Conservation (phyloP, 2,888 invertebrate species). For the Sarcophaga caerulescens region DNA sequence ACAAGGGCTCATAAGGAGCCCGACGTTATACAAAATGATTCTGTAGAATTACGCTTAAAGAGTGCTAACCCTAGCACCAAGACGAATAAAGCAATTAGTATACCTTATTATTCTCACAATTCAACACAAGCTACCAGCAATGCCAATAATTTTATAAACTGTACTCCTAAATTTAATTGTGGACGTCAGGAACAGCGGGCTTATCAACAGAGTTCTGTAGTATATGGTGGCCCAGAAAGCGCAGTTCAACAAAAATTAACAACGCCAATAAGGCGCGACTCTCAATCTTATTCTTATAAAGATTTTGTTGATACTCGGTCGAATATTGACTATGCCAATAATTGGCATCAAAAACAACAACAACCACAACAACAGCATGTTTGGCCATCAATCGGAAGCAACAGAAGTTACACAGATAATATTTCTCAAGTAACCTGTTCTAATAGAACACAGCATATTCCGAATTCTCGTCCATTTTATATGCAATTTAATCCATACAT, state of each 20-base stretch:
- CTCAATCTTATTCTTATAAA: slow-evolving; percentile 60
- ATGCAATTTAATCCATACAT: slow-evolving; percentile 69
- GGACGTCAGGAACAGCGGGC: slow-evolving; percentile 36
- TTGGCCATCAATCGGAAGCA: slow-evolving; percentile 56
- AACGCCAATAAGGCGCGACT: slow-evolving; percentile 67
- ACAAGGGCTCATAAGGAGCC: slow-evolving; percentile 81
- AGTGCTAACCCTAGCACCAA: slow-evolving; percentile 63
- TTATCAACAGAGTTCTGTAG: slow-evolving; percentile 10
- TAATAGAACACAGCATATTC: slow-evolving; percentile 74
- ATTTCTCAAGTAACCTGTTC: slow-evolving; percentile 63
- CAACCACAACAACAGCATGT: slow-evolving; percentile 42
- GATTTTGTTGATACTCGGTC: slow-evolving; percentile 60
- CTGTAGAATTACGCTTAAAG: slow-evolving; percentile 63
- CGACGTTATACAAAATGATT: slow-evolving; percentile 66
- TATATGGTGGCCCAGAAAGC: slow-evolving; percentile 27
- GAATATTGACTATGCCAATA: slow-evolving; percentile 73
- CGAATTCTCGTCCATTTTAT: slow-evolving; percentile 67
- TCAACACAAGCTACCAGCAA: slow-evolving; percentile 65
- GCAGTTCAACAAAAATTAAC: slow-evolving; percentile 32
- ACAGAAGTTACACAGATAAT: slow-evolving; percentile 62
- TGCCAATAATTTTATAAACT: slow-evolving; percentile 61
- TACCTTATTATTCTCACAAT: slow-evolving; percentile 67
- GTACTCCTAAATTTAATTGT: slow-evolving; percentile 56
- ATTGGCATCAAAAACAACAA: slow-evolving; percentile 72
- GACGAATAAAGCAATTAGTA: slow-evolving; percentile 67